phyloP scores from a whole-genome alignment of 2,888 invertebrate genomes.

The Rhaphigaster nebulosa region DNA sequence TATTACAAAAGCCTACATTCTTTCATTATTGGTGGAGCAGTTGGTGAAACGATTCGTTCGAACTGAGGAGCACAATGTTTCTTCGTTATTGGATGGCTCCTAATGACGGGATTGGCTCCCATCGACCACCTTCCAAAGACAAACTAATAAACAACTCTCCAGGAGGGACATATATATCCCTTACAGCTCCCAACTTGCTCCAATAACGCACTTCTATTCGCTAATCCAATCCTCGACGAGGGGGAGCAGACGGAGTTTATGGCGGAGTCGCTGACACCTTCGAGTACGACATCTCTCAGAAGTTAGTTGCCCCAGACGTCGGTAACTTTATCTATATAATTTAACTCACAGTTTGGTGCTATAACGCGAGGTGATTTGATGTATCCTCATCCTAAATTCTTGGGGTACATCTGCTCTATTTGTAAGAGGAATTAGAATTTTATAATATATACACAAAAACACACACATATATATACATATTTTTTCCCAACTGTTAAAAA shows the following conservation, averaged over 20 bases:
- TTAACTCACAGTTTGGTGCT: not conserved
- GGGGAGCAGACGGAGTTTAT: slow-evolving; percentile 1
- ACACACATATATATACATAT: too few species aligned
- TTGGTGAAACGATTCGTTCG: not conserved
- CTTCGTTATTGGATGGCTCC: slow-evolving; percentile 15
- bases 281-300: not conserved
- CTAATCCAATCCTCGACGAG: not conserved
- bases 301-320: slow-evolving; percentile 1
- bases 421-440: too few species aligned
- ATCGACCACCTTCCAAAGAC: slow-evolving; percentile 31
- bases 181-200: slow-evolving; percentile 23
- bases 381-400: not conserved
- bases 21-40: too few species aligned
- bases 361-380: not conserved
- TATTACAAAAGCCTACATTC: too few species aligned
- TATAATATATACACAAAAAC: too few species aligned
- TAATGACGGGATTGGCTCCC: not conserved
- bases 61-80: not conserved
- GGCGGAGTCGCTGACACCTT: not conserved
- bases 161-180: slow-evolving; percentile 40
- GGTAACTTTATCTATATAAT: slow-evolving; percentile 8
- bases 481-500: too few species aligned
- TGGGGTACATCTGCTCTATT: too few species aligned
- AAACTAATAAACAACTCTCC: slow-evolving; percentile 47
- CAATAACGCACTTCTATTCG: slow-evolving; percentile 41